phyloP scores from a whole-genome alignment of 2,888 invertebrate genomes.

The Dimorphilus gyrociliatus region DNA sequence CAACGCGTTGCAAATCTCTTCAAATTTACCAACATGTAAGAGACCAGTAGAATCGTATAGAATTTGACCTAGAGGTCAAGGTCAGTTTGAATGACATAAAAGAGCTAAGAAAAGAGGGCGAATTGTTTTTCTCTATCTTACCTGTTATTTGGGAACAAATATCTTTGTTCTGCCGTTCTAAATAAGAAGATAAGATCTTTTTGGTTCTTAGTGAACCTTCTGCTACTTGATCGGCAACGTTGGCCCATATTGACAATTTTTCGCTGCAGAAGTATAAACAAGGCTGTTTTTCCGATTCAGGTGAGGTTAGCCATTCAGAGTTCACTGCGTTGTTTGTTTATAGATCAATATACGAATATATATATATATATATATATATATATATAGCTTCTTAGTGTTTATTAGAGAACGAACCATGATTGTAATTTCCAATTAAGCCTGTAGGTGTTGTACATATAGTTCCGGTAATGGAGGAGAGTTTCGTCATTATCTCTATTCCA shows the following conservation, averaged over 20 bases:
- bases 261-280: constrained; percentile 25
- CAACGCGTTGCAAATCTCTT: too few relatives aligned
- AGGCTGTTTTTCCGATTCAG: constrained; percentile 19
- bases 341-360: too few relatives aligned
- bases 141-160: constrained; percentile 28
- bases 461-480: constrained; percentile 23
- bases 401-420: constrained; percentile 20
- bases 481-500: constrained; percentile 25
- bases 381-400: too few relatives aligned
- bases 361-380: too few relatives aligned
- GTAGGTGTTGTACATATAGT: constrained; percentile 26
- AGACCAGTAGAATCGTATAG: too few relatives aligned
- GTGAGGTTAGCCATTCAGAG: constrained; percentile 24
- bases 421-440: constrained; percentile 27
- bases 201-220: constrained; percentile 21
- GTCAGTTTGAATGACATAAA: too few relatives aligned
- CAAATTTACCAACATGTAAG: too few relatives aligned
- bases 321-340: too few relatives aligned
- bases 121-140: too few relatives aligned
- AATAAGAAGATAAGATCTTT: constrained; percentile 18
- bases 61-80: too few relatives aligned
- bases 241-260: constrained; percentile 29
- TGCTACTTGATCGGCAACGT: constrained; percentile 24
- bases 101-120: too few relatives aligned
- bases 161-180: constrained; percentile 24